These are phyloP conservation scores for Luscinia megarhynchos DNA, from an alignment of 2,797 vertebrate genomes.

Conservation along the genomic window DNA sequence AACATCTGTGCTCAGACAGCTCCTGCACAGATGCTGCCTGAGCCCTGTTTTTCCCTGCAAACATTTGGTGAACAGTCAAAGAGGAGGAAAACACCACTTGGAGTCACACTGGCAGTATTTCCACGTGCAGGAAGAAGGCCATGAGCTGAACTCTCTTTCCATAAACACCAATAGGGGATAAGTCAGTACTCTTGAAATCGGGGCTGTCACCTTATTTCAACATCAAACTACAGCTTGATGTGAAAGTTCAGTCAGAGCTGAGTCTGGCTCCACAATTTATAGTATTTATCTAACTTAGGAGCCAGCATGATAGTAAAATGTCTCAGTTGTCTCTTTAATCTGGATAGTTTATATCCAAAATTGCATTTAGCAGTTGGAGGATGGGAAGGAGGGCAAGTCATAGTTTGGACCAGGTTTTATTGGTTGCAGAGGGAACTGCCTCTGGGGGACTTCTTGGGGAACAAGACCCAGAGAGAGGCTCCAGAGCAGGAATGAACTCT, in stretches of 20 bases:
- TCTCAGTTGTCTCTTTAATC: constrained; percentile 28
- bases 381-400: not conserved
- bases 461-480: not conserved
- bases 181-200: constrained; percentile 26
- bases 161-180: constrained; percentile 46
- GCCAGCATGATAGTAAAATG: constrained; percentile 36
- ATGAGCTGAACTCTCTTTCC: not conserved
- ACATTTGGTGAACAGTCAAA: not conserved
- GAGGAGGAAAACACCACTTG: not conserved
- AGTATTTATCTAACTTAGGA: constrained; percentile 44
- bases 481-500: not conserved
- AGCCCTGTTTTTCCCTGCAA: not conserved
- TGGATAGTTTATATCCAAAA: not conserved
- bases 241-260: constrained; percentile 48
- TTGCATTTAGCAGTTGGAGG: not conserved
- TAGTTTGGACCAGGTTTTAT: not conserved
- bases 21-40: not conserved
- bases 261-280: constrained; percentile 4
- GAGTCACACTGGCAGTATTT: not conserved
- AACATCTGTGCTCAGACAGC: not conserved
- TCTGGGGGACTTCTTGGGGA: not conserved
- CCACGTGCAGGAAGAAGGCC: not conserved
- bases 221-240: constrained; percentile 33
- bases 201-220: constrained; percentile 54
- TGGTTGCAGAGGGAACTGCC: not conserved